Evolutionary conservation across 2,888 invertebrate genomes (phyloP).

Genomic region (Chloromyia formosa): DNA sequence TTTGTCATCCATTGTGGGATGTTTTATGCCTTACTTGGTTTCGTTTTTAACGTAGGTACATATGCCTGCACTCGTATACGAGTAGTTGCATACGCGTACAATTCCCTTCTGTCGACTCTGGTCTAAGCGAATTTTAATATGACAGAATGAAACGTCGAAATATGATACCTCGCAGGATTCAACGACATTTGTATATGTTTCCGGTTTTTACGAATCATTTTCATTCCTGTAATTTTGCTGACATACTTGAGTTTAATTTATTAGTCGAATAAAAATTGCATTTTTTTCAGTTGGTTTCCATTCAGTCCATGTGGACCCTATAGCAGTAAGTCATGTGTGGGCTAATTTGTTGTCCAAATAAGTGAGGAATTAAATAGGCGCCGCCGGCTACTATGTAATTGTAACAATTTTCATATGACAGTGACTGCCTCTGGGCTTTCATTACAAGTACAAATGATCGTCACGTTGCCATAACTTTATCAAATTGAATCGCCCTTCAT

Average conservation of each 20-base stretch:
- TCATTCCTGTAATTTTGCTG: constrained; percentile 22
- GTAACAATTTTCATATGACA: constrained; percentile 14
- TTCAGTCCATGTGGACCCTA: neutral
- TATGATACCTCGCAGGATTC: constrained; percentile 33
- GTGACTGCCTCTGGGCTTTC: neutral
- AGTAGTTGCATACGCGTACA: too few species aligned
- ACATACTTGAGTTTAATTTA: constrained; percentile 31
- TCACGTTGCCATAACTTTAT: constrained; percentile 18
- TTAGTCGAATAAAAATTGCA: neutral
- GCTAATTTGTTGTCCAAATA: constrained; percentile 45
- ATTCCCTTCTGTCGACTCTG: constrained; percentile 27
- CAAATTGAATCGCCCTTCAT: constrained; percentile 43
- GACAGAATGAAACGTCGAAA: constrained; percentile 28
- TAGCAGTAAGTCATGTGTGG: constrained; percentile 44
- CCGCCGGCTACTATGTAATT: constrained; percentile 12
- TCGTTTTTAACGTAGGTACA: neutral
- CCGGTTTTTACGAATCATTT: constrained; percentile 37
- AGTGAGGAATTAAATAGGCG: constrained; percentile 41
- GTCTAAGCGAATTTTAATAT: constrained; percentile 34
- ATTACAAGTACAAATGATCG: neutral
- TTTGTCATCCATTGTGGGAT: constrained; percentile 42
- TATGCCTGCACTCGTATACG: neutral
- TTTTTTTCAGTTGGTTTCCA: neutral
- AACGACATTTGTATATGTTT: constrained; percentile 15
- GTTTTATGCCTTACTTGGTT: constrained; percentile 39